Conservation (phyloP, 2,797 vertebrate species). For the Halcyon badia region DNA sequence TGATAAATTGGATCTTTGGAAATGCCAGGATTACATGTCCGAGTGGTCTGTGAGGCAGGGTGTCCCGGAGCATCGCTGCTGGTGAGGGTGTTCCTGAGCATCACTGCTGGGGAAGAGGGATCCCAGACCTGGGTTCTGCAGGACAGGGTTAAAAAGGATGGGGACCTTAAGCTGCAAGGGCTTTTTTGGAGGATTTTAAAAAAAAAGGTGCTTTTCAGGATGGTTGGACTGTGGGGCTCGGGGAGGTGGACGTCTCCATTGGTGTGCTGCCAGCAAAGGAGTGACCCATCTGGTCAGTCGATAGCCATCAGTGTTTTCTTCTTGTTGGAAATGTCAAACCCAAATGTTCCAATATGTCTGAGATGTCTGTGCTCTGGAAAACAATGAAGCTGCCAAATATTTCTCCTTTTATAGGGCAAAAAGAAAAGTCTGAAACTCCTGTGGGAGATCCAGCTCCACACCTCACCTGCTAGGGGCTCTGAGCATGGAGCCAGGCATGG, state of each 20-base stretch:
- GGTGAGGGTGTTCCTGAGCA: not conserved
- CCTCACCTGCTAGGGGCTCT: rapidly evolving
- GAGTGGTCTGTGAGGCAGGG: not conserved
- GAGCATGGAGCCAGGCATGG: not conserved
- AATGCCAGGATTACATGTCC: rapidly evolving
- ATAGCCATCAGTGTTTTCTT: not conserved
- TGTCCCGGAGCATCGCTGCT: not conserved
- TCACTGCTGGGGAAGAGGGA: not conserved
- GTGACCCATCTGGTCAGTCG: not conserved
- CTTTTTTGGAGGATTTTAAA: not conserved
- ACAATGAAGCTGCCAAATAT: not conserved
- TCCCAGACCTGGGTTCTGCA: not conserved
- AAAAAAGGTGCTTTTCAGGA: not conserved
- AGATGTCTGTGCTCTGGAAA: not conserved
- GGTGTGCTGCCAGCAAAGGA: not conserved
- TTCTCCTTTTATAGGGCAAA: not conserved
- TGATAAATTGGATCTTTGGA: not conserved
- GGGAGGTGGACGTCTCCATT: not conserved
- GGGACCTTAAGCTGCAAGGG: not conserved
- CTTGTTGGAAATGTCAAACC: not conserved
- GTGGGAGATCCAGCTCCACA: not conserved
- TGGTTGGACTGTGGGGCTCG: not conserved
- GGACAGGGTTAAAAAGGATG: not conserved
- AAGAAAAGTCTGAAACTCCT: not conserved
- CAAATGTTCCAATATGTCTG: not conserved